Percentiles rank a stretch among this genome's conserved stretches.
These are phyloP conservation scores for Peucedramus taeniatus DNA, from an alignment of 2,113 vertebrate species.

Conservation along the genomic window DNA sequence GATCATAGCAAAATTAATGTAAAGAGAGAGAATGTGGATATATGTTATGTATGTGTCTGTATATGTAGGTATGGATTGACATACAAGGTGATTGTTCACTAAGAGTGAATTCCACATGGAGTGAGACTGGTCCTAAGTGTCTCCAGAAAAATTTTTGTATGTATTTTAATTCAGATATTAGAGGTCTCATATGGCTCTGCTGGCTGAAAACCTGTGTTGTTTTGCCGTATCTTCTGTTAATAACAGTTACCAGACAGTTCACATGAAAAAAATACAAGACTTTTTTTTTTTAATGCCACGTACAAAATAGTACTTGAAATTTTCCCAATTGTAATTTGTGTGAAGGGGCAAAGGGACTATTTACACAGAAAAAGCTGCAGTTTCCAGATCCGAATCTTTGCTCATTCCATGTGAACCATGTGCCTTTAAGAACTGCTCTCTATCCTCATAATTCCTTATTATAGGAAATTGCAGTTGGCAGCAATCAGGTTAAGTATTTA, in stretches of 20 bases:
- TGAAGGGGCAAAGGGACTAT: background rate
- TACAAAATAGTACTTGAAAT: background rate
- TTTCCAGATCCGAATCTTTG: background rate
- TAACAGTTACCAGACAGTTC: background rate
- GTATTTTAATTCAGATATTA: background rate
- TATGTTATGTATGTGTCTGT: background rate
- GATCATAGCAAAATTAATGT: background rate
- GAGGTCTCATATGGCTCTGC: background rate
- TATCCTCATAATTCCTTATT: conserved; percentile 1
- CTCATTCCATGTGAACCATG: background rate
- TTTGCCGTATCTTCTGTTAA: background rate
- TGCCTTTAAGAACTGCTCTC: background rate
- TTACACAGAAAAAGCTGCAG: background rate
- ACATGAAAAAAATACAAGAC: background rate
- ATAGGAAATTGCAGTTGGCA: conserved; percentile 33
- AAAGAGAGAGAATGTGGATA: background rate
- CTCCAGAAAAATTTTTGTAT: background rate
- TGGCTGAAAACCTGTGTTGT: background rate
- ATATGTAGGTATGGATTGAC: background rate
- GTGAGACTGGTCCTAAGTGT: background rate
- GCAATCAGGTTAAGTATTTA: conserved; percentile 36
- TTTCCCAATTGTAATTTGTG: background rate
- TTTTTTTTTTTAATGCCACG: background rate
- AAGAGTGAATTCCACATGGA: background rate
- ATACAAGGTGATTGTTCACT: background rate